Evolutionary conservation across 2,113 vertebrate genomes (phyloP), one percentile per base, ranked within the genome.

Genomic region (Dromaius novaehollandiae): DNA sequence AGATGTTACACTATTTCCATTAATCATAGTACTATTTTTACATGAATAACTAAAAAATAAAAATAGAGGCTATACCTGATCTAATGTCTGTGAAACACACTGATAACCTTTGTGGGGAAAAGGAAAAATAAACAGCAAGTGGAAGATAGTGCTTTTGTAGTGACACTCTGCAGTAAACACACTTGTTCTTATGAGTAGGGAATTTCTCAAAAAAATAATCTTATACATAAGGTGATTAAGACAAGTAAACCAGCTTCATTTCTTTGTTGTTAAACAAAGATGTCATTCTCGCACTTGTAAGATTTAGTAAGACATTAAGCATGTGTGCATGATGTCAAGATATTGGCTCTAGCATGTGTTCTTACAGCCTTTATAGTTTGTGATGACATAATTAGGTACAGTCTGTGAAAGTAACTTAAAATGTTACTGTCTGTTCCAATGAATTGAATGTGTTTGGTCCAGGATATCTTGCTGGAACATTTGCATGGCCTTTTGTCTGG

Each of bases 231-330:
- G 79, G 83, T 95, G 97, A 96, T 94, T 97, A 93, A 96, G 96
- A 92, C 93, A 96, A 93, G 80, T 92, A 96, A 97, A 97, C 87
- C 82, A 96, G 93, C 92, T 65, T 68, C 94, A 88, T 89, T 80
- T 34, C 89, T 97, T 96, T 98, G 96, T 98, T 97, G 83, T 94
- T 96, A 97, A 93, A 98, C 97, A 98, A 97, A 98, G 95, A 95
- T 96, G 96, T 96, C 96, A 92, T 98, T 97, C 96, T 97, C 6
- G 2, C 84, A 92, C 94, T 97, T 96, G 51, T 68, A 82, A 95
- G 94, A 65, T 21, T 96, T 96, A 97, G 88, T 95, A 93, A 97
- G 96, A 97, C 94, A 88, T 95, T 97, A 95, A 96, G 85, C 94
- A 96, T 97, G 90, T 97, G 96, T 94, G 93, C 92, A 86, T 97